These are phyloP conservation scores for Strongylocentrotus purpuratus DNA, from an alignment of 35 echinoderm and acorn worm species.

Conservation along the genomic window DNA sequence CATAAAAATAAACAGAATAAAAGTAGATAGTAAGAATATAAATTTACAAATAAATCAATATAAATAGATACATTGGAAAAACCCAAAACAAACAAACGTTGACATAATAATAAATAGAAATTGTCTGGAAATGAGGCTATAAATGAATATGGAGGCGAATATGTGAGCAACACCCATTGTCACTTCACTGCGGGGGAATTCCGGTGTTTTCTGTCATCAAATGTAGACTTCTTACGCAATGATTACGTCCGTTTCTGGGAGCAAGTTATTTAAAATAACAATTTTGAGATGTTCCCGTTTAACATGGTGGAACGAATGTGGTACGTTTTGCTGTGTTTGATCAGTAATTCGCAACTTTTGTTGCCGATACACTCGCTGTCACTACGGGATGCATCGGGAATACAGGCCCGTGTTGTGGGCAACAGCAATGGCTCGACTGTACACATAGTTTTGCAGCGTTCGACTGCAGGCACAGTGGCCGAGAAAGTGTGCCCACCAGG, in stretches of 20 bases:
- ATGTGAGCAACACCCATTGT: background rate
- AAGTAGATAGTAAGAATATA: no score
- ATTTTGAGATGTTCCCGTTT: background rate
- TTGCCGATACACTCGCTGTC: background rate
- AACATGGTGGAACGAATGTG: conserved; percentile 33
- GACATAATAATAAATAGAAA: background rate
- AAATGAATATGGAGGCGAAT: background rate
- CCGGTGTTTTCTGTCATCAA: background rate
- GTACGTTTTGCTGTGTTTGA: conserved; percentile 34
- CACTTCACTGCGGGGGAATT: background rate
- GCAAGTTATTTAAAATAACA: background rate
- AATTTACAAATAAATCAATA: no score
- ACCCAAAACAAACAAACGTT: background rate
- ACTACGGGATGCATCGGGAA: background rate
- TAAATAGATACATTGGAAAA: background rate
- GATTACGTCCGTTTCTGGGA: background rate
- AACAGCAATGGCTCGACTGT: background rate
- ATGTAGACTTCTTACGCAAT: background rate
- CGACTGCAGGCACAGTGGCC: background rate
- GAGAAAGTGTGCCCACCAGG: background rate
- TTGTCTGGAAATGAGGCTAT: background rate
- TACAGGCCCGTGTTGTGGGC: background rate
- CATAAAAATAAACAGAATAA: no score
- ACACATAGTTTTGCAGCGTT: conserved; percentile 2
- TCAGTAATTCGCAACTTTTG: conserved; percentile 18